A percentile compares a stretch with the other conserved stretches of the same genome.
Conservation (phyloP, 1,140 invertebrate genomes). For the Zaprionus tsacasi region DNA sequence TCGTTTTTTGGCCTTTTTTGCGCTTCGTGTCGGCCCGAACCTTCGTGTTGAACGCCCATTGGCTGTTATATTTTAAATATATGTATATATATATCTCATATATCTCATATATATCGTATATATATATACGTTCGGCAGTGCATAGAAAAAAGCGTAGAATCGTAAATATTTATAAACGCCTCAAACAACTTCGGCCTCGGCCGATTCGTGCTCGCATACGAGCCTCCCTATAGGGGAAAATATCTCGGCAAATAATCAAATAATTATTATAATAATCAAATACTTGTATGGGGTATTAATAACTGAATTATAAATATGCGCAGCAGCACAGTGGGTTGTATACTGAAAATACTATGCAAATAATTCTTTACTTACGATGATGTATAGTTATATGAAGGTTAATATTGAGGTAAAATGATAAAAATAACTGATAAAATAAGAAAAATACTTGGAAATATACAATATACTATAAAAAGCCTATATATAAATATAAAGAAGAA, state of each 20-base stretch:
- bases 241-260: neutral
- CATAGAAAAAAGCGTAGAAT: slow-evolving; percentile 54
- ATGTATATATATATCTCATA: slow-evolving; percentile 47
- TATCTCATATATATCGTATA: neutral
- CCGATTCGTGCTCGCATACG: slow-evolving; percentile 18
- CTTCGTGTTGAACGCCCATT: slow-evolving; percentile 77
- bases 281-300: too few relatives aligned
- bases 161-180: slow-evolving; percentile 58
- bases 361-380: neutral
- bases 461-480: too few relatives aligned
- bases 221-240: slow-evolving; percentile 5
- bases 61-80: slow-evolving; percentile 70
- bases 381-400: neutral
- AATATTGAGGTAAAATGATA: neutral
- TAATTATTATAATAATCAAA: neutral
- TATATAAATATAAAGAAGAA: neutral
- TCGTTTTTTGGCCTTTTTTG: slow-evolving; percentile 71
- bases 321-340: neutral
- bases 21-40: slow-evolving; percentile 52
- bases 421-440: neutral
- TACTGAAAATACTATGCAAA: neutral
- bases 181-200: slow-evolving; percentile 31
- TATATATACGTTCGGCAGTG: slow-evolving; percentile 27
- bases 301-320: neutral
- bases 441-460: too few relatives aligned